Evolutionary conservation across 2,888 invertebrate genomes (phyloP), one percentile per base, ranked within the genome.

Genomic region (Cephus sareptanus): DNA sequence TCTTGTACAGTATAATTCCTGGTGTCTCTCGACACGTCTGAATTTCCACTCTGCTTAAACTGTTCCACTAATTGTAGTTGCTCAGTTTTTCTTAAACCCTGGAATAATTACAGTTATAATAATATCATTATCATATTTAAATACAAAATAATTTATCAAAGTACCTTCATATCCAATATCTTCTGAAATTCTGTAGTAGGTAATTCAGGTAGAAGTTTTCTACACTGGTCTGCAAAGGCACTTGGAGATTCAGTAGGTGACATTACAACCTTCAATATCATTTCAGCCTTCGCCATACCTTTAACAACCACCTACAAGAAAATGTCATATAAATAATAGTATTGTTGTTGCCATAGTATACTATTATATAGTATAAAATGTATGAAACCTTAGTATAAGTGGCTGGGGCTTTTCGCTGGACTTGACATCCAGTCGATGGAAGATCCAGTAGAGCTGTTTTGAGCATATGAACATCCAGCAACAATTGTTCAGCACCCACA

Each of bases 251-350:
- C 97, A 31, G 96, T 93, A 0, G 98, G 98, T 1, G 98, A 96
- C 99, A 99, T 99, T 0, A 99, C 98, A 40, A 99, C 94, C 93
- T 99, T 99, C n/a, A 99, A 93, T 69, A 99, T 97, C 98, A 99
- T 98, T 92, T 99, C 99, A 0, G 99, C 99, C 88, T 97, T 97
- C 0, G 97, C 98, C 98, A 99, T 99, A 68, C 98, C 94, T 92
- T 96, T 95, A 1, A 96, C 94, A 0, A 97, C 97, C 37, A 95
- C 94, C 90, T 94, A 93, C 4, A 94, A 94, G 75, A 34, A 33
- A 40, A 69, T 73, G 30, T 34, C 73, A 74, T 34, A n/a, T 34
- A n/a, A 74, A 69, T 4, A 71, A 71, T 71, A 33, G 30, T 15
- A 71, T 71, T 11, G 1, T 56, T 56, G 56, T 9, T 34, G 30